phyloP scores from a whole-genome alignment of 2,888 invertebrate species.

The Campoletis raptor region DNA sequence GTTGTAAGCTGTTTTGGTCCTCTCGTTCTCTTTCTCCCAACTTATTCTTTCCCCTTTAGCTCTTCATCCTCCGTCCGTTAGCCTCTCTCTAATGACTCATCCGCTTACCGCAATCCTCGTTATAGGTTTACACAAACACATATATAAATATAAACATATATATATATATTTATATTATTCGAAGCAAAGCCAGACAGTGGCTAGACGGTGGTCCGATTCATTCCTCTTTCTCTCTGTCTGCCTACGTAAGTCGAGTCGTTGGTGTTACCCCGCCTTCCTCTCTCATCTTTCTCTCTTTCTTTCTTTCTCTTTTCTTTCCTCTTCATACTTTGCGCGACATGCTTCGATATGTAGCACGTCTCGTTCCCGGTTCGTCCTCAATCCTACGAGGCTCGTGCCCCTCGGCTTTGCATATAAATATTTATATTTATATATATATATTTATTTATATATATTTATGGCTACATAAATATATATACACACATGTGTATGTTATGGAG shows the following conservation, averaged over 20 bases:
- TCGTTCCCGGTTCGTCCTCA: conserved; percentile 61
- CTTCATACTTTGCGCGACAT: conserved; percentile 15
- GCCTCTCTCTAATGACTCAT: conserved; percentile 66
- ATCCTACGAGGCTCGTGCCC: conserved; percentile 49
- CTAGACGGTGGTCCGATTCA: conserved; percentile 75
- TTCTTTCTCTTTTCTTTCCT: conserved; percentile 13
- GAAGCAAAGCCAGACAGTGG: conserved; percentile 74
- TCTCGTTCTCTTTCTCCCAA: conserved; percentile 39
- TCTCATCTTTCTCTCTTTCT: conserved; percentile 66
- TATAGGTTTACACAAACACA: conserved; percentile 36
- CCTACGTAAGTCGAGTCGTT: conserved; percentile 66
- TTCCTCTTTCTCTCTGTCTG: conserved; percentile 60
- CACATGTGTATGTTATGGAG: neutral
- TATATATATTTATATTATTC: conserved; percentile 52
- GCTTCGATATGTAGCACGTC: conserved; percentile 50
- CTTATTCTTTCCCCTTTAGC: conserved; percentile 50
- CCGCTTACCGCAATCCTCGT: conserved; percentile 60
- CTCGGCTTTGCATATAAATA: conserved; percentile 36
- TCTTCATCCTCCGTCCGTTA: conserved; percentile 54
- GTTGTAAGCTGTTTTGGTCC: conserved; percentile 21
- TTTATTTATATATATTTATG: conserved; percentile 9
- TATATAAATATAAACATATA: conserved; percentile 49
- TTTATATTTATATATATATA: conserved; percentile 19
- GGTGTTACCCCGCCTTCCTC: conserved; percentile 38
- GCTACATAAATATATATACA: neutral